Base-by-base conservation (phyloP, 2,888 invertebrate species). In the Eledona agricola region DNA sequence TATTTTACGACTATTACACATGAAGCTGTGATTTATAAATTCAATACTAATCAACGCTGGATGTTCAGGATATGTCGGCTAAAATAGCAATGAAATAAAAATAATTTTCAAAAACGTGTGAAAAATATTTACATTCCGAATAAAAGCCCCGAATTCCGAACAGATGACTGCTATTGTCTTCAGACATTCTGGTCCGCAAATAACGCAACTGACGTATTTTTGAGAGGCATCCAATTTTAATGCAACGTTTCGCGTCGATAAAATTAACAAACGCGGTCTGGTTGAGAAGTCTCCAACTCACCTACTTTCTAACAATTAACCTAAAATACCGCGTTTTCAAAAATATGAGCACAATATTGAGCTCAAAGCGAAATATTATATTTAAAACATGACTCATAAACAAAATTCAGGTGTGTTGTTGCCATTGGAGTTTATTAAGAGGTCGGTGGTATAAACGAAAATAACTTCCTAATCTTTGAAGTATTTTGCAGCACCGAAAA, bases 121-220 rank as follows among this genome's bases (percentile, higher is more conserved):
- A n/a, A 10, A 5, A 4, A 3, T 35, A 19, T 35, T 35, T 35
- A 35, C 12, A 20, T 38, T 38, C 26, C 23, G 26, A 38, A 38
- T 38, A 38, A 38, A 22, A 38, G 23, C 29, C n/a, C 17, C 20
- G 19, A 28, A 42, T 42, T 42, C 29, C 29, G 12, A 10, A 7
- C 15, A 17, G 11, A 42, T 42, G 42, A 42, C 17, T 15, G 29
- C n/a, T n/a, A 42, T 42, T 42, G 42, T 42, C 29, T 38, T 28
- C 29, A 26, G 22, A 25, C 16, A 23, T 20, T 12, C 28, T 29
- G 20, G 29, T 13, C 17, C 29, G 29, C 17, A 42, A 16, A 42
- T 42, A 29, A 20, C 7, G 11, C 13, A 9, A n/a, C 22, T 20
- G 31, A 31, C 43, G 29, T 43, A 13, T 13, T n/a, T 13, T 7